Evolutionary conservation across 2,113 vertebrate genomes (phyloP).

Genomic region (Columba janthina): DNA sequence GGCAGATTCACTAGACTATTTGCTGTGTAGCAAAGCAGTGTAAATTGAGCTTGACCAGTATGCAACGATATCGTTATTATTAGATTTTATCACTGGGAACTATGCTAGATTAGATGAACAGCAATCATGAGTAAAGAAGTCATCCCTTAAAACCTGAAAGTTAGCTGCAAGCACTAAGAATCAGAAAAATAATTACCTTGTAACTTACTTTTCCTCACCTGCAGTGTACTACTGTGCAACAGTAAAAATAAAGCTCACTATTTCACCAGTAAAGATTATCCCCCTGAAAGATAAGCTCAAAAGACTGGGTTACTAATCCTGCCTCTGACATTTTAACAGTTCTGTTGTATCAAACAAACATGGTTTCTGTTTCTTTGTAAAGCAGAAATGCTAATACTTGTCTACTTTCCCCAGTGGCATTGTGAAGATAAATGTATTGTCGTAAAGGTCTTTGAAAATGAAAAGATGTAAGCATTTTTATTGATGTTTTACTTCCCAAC

Average conservation of each 20-base stretch:
- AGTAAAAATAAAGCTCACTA: not conserved
- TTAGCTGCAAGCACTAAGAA: not conserved
- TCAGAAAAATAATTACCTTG: not conserved
- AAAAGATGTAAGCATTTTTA: slow-evolving; percentile 11
- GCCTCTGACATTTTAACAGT: slow-evolving; percentile 7
- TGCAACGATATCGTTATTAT: not conserved
- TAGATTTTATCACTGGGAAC: not conserved
- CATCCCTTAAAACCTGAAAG: not conserved
- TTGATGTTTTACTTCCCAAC: not conserved
- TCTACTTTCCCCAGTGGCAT: not conserved
- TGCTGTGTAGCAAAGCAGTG: too few relatives aligned
- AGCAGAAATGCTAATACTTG: not conserved
- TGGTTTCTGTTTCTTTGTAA: not conserved
- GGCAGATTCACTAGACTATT: not conserved
- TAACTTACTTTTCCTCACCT: not conserved
- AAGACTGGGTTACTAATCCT: not conserved
- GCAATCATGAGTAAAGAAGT: not conserved
- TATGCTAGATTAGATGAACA: not conserved
- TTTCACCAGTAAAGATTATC: not conserved
- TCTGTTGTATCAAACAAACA: slow-evolving; percentile 2
- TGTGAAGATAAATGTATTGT: slow-evolving; percentile 14
- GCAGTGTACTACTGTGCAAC: not conserved
- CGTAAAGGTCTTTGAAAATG: slow-evolving; percentile 16
- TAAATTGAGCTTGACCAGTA: not conserved
- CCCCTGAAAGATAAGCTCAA: not conserved